These are phyloP conservation scores for Emmelina monodactyla DNA, from an alignment of 2,888 invertebrate genomes.

Conservation along the genomic window DNA sequence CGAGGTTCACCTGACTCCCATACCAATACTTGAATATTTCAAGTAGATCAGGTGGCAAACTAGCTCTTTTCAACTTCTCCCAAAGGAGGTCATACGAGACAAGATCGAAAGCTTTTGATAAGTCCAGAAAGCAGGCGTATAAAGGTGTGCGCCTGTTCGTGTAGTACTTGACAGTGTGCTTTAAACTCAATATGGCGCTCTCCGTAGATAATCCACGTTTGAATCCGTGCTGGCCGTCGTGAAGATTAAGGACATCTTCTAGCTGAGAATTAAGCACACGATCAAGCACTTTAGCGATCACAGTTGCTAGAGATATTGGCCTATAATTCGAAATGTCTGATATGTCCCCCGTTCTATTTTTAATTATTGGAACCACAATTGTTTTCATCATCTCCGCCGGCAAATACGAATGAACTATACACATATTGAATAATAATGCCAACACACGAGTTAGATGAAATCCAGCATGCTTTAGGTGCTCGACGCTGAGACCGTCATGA, in stretches of 20 bases:
- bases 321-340: background rate
- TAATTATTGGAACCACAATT: conserved; percentile 6
- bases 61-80: conserved; percentile 4
- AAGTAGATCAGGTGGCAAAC: too few species aligned
- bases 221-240: conserved; percentile 11
- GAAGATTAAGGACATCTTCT: conserved; percentile 1
- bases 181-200: conserved; percentile 9
- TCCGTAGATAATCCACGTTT: conserved; percentile 9
- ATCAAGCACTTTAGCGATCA: background rate
- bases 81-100: conserved; percentile 5
- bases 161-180: conserved; percentile 12
- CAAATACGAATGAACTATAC: conserved; percentile 8
- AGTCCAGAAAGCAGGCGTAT: conserved; percentile 10
- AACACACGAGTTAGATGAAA: conserved; percentile 5
- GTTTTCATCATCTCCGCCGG: conserved; percentile 7
- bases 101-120: conserved; percentile 7
- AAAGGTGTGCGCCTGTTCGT: conserved; percentile 7
- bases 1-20: conserved; percentile 8
- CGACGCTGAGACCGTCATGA: conserved; percentile 7
- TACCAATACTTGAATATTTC: too few species aligned
- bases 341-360: conserved; percentile 5
- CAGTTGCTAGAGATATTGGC: too few species aligned
- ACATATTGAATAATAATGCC: conserved; percentile 1
- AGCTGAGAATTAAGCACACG: background rate
- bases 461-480: conserved; percentile 8